These are phyloP conservation scores for Caenorhabditis angaria DNA, from an alignment of 2,888 invertebrate genomes.

Conservation along the genomic window DNA sequence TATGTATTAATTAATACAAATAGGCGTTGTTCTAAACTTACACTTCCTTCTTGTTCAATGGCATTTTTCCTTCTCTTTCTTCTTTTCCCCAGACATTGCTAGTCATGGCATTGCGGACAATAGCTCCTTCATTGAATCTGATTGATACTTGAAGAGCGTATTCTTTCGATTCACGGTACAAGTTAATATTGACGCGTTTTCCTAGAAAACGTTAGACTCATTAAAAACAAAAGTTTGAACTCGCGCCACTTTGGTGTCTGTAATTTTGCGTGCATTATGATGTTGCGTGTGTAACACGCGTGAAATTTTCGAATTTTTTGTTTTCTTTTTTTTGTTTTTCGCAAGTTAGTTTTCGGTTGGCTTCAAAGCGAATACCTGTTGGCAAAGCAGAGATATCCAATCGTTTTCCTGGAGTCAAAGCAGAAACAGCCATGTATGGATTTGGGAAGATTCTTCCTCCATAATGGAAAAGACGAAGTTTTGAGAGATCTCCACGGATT, in stretches of 20 bases:
- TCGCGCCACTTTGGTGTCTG: not conserved
- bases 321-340: not conserved
- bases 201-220: conserved; percentile 38
- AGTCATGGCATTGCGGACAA: conserved; percentile 70
- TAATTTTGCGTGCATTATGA: not conserved
- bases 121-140: conserved; percentile 68
- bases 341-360: no score
- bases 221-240: not conserved
- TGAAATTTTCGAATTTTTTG: not conserved
- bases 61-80: conserved; percentile 70
- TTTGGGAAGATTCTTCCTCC: conserved; percentile 68
- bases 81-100: conserved; percentile 70
- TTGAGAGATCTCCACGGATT: conserved; percentile 65
- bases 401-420: conserved; percentile 67
- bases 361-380: no score
- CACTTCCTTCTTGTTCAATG: conserved; percentile 66
- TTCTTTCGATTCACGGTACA: conserved; percentile 67
- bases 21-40: not conserved
- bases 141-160: conserved; percentile 71
- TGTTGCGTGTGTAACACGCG: not conserved
- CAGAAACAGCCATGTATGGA: conserved; percentile 69
- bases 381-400: conserved; percentile 69
- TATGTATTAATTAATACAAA: conserved; percentile 22
- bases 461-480: conserved; percentile 69
- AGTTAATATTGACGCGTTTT: conserved; percentile 68